Percentiles rank a stretch among this genome's conserved stretches.
These are phyloP conservation scores for Leptinotarsa rubiginosa DNA, from an alignment of 2,888 invertebrate genomes.

Conservation along the genomic window DNA sequence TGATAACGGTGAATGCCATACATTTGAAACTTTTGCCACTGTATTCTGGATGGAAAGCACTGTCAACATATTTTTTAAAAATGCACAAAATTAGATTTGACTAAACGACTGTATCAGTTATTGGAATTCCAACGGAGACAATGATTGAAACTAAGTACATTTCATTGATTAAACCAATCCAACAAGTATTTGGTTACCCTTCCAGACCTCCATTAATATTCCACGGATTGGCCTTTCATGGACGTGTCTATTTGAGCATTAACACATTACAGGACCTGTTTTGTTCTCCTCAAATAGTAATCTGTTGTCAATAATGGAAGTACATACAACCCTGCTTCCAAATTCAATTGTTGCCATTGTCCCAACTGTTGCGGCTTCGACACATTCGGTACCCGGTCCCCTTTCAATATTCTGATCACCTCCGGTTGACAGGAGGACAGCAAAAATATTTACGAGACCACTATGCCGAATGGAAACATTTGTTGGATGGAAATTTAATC, in stretches of 20 bases:
- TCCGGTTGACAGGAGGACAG: constrained; percentile 58
- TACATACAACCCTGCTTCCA: constrained; percentile 60
- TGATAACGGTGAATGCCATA: too few relatives aligned
- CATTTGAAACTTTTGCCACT: too few relatives aligned
- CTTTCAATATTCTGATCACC: constrained; percentile 59
- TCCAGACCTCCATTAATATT: constrained; percentile 62
- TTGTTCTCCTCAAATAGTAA: constrained; percentile 63
- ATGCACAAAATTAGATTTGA: too few relatives aligned
- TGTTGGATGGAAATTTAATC: background rate
- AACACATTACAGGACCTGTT: constrained; percentile 63
- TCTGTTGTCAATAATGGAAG: constrained; percentile 62
- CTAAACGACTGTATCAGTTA: background rate
- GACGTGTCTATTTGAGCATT: constrained; percentile 60
- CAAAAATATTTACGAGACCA: constrained; percentile 55
- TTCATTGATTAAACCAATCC: constrained; percentile 45
- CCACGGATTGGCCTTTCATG: constrained; percentile 61
- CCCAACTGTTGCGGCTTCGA: constrained; percentile 55
- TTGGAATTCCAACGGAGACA: constrained; percentile 39
- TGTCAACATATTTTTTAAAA: background rate
- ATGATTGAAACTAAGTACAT: constrained; percentile 34
- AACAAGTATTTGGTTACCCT: constrained; percentile 47
- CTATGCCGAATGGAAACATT: constrained; percentile 40
- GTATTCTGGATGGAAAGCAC: too few relatives aligned
- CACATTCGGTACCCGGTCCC: constrained; percentile 40
- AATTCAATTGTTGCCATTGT: constrained; percentile 64